Evolutionary conservation across 2,113 vertebrate species (phyloP).

Genomic region (Chlorodrepanis virens): DNA sequence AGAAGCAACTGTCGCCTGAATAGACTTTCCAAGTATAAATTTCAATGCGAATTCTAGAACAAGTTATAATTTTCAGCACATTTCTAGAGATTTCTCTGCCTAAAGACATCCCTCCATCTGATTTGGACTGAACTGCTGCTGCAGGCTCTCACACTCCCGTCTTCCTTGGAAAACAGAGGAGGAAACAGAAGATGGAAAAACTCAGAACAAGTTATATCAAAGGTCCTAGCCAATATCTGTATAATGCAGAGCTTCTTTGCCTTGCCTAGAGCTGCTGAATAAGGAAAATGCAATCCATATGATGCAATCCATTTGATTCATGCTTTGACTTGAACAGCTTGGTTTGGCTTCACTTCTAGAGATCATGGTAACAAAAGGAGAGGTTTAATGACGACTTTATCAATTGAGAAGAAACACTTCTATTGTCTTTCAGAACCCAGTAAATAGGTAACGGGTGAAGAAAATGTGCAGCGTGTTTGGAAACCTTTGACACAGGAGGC

Average conservation of each 20-base stretch:
- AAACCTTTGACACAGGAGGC: background rate
- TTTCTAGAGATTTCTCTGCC: background rate
- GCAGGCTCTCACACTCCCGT: background rate
- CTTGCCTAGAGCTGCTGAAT: slow-evolving; percentile 23
- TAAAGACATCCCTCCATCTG: background rate
- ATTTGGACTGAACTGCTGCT: background rate
- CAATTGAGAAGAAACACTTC: background rate
- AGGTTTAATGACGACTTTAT: background rate
- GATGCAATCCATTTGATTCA: slow-evolving; percentile 19
- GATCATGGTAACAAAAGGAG: background rate
- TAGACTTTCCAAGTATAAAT: background rate
- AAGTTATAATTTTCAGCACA: background rate
- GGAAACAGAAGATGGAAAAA: slow-evolving; percentile 6
- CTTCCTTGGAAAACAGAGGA: background rate
- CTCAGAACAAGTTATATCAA: slow-evolving; percentile 19
- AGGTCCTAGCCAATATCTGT: background rate
- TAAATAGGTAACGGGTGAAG: background rate
- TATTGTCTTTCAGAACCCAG: background rate
- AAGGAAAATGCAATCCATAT: slow-evolving; percentile 15
- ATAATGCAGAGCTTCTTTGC: background rate
- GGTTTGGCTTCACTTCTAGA: background rate
- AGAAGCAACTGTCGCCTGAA: background rate
- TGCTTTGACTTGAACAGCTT: slow-evolving; percentile 43
- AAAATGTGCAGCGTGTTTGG: background rate
- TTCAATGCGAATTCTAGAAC: background rate